These are phyloP conservation scores for Cacatua alba DNA, from an alignment of 2,113 vertebrate species.

Conservation along the genomic window DNA sequence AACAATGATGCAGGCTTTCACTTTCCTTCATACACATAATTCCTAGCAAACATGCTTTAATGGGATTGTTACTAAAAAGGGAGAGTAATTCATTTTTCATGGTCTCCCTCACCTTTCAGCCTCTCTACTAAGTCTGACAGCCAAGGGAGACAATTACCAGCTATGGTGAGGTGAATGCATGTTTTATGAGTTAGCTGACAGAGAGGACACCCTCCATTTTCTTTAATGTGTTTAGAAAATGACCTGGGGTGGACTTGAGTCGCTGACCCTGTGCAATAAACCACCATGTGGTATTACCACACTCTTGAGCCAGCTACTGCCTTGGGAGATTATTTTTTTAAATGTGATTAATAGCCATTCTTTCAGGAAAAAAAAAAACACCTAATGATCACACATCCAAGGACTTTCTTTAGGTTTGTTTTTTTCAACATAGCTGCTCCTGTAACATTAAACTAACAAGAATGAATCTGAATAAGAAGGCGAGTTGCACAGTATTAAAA, in stretches of 20 bases:
- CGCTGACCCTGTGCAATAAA: background rate
- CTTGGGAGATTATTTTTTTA: background rate
- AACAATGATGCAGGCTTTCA: background rate
- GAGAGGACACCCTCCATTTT: background rate
- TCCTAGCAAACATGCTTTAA: background rate
- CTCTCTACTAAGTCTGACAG: constrained; percentile 10
- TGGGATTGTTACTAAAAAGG: background rate
- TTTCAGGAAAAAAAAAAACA: background rate
- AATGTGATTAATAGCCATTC: background rate
- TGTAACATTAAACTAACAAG: background rate
- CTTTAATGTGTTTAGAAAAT: constrained; percentile 5
- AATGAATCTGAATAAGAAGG: background rate
- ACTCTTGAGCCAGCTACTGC: background rate
- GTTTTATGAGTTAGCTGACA: background rate
- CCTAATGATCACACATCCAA: background rate
- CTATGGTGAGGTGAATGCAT: background rate
- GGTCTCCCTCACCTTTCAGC: background rate
- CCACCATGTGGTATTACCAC: background rate
- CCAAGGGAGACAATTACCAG: constrained; percentile 25
- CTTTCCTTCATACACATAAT: background rate
- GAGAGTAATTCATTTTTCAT: constrained; percentile 12
- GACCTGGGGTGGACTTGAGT: background rate
- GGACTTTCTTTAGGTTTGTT: background rate
- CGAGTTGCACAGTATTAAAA: background rate
- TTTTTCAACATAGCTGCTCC: background rate